Conservation (phyloP, 1,140 invertebrate genomes). For the Formica exsecta region DNA sequence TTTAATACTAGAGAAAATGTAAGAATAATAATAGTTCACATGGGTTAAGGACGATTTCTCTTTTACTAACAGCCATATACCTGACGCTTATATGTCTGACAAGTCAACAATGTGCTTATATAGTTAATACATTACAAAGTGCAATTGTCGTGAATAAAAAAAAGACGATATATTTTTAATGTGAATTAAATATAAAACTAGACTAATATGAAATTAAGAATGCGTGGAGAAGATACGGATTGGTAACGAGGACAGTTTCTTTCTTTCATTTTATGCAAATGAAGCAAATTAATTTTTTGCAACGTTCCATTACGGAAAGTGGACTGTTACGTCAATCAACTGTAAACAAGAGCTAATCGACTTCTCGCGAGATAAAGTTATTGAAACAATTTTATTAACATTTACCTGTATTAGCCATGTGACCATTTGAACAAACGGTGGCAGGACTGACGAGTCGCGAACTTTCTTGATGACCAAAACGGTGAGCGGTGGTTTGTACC, state of each 20-base stretch:
- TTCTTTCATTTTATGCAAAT: slow-evolving; percentile 25
- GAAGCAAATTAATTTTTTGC: background rate
- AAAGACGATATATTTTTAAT: background rate
- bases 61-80: background rate
- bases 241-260: background rate
- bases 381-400: background rate
- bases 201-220: slow-evolving; percentile 7
- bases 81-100: background rate
- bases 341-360: background rate
- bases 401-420: slow-evolving; percentile 96
- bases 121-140: too few relatives aligned
- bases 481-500: slow-evolving; percentile 97
- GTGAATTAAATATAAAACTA: background rate
- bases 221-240: background rate
- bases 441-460: slow-evolving; percentile 94
- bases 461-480: slow-evolving; percentile 99
- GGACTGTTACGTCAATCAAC: background rate
- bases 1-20: background rate
- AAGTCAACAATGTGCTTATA: background rate
- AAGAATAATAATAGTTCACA: background rate
- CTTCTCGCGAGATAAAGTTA: background rate
- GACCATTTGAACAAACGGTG: slow-evolving; percentile 97
- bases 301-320: background rate
- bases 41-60: background rate
- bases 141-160: too few relatives aligned